Base-by-base conservation (phyloP, 1,140 invertebrate species). In the Daktulosphaira vitifoliae region DNA sequence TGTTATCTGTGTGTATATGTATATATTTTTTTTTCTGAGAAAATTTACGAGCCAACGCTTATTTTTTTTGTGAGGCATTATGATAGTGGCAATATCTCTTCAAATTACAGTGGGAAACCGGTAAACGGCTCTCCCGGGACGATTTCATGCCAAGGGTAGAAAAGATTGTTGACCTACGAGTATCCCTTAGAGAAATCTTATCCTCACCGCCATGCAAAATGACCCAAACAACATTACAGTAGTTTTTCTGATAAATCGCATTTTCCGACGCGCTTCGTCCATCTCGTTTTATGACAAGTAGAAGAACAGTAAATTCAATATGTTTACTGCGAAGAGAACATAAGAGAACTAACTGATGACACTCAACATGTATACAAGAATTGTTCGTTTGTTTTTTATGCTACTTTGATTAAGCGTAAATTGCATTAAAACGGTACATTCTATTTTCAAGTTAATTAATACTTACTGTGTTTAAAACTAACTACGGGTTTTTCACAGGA, bases 101-200 rank as follows among this genome's bases (percentile, higher is more conserved):
- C n/a, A n/a, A n/a, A n/a, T n/a, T n/a, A n/a, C n/a, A 11, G 42
- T 44, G 16, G 54, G 39, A 62, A 48, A 62, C 25, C 56, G 42
- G 56, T 62, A 62, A 62, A 62, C 56, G 56, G 56, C 56, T 62
- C 56, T 46, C 42, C 42, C 1, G 56, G 56, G 56, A 62, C 42
- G 23, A 33, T 48, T 48, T 62, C 39, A 18, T 39, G 23, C 23
- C 23, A 16, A 26, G 54, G 39, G 42, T 62, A 33, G 29, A 33
- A 33, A 11, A 33, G 39, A 33, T 15, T 22, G 56, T 62, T 48
- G 56, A 62, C 56, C 56, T 62, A 8, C 2, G 20, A 56, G 38
- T 42, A 62, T 62, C 56, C 56, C 56, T 62, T 62, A 25, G 56
- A 62, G 56, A 62, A 62, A 62, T 62, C 56, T 62, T 59, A 33